phyloP scores from a whole-genome alignment of 1,140 invertebrate species.

The Gerris buenoi region DNA sequence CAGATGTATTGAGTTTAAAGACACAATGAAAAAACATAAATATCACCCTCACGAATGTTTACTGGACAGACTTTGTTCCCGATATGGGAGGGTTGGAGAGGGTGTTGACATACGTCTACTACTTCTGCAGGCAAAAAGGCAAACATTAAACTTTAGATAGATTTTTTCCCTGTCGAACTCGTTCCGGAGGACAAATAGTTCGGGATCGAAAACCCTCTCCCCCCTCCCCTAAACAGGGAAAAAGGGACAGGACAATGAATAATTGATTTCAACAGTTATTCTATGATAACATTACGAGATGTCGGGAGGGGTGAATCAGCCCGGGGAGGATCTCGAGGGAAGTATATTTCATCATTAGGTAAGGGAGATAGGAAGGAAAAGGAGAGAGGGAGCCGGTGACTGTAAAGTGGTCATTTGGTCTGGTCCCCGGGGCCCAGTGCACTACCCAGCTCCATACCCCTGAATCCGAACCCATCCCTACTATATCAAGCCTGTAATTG shows the following conservation, averaged over 20 bases:
- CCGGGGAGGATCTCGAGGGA: slow-evolving; percentile 21
- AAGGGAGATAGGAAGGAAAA: not conserved
- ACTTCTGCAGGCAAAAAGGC: not conserved
- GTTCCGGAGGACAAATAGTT: not conserved
- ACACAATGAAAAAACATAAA: not conserved
- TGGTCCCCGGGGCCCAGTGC: slow-evolving; percentile 17
- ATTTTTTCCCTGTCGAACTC: not conserved
- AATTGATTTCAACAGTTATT: slow-evolving; percentile 18
- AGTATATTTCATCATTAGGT: slow-evolving; percentile 33
- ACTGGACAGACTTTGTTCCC: not conserved
- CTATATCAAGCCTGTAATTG: not conserved
- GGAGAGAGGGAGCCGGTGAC: slow-evolving; percentile 18
- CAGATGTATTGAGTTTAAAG: not conserved
- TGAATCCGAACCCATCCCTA: too few relatives aligned
- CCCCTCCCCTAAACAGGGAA: not conserved
- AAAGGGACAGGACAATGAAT: slow-evolving; percentile 14
- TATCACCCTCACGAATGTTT: not conserved
- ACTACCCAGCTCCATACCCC: too few relatives aligned
- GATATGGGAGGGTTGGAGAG: not conserved
- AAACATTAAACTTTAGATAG: not conserved
- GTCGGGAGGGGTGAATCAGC: slow-evolving; percentile 2
- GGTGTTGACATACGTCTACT: not conserved
- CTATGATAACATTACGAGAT: slow-evolving; percentile 17
- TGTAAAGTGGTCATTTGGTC: slow-evolving; percentile 34
- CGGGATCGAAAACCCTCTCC: too few relatives aligned